Evolutionary conservation across 2,113 vertebrate genomes (phyloP).

Genomic region (Herpetotheres cachinnans): DNA sequence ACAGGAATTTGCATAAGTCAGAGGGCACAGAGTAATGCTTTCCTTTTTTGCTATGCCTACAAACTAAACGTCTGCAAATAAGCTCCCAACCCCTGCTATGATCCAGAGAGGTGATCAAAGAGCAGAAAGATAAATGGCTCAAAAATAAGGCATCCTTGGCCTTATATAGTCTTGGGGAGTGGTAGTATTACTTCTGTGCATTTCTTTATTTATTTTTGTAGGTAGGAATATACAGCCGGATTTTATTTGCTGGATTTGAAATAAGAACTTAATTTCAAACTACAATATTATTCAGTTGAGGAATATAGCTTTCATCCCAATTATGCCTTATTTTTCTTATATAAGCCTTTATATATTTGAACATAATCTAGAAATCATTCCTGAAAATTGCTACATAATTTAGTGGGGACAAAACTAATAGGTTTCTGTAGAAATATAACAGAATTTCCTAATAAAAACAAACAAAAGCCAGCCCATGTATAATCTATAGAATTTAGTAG

Average conservation of each 20-base stretch:
- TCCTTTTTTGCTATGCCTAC: not conserved
- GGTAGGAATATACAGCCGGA: not conserved
- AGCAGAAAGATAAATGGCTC: not conserved
- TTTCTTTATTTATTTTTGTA: not conserved
- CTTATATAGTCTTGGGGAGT: not conserved
- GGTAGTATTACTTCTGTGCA: not conserved
- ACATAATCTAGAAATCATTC: not conserved
- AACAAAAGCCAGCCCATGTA: not conserved
- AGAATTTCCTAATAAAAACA: not conserved
- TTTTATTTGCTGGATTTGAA: not conserved
- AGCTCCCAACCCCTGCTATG: not conserved
- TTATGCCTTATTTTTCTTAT: not conserved
- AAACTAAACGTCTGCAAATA: not conserved
- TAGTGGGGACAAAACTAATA: not conserved
- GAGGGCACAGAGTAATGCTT: not conserved
- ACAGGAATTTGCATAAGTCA: constrained; percentile 53
- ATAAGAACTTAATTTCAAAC: not conserved
- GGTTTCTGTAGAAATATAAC: not conserved
- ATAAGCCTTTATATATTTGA: not conserved
- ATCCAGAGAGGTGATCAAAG: not conserved
- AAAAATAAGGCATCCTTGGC: not conserved
- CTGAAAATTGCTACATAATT: not conserved
- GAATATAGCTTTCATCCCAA: not conserved
- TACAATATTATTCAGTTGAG: not conserved
- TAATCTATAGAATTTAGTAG: not conserved